Evolutionary conservation across 2,888 invertebrate genomes (phyloP), one percentile per base, ranked within the genome.

Genomic region (Pachycephus smyrnensis): DNA sequence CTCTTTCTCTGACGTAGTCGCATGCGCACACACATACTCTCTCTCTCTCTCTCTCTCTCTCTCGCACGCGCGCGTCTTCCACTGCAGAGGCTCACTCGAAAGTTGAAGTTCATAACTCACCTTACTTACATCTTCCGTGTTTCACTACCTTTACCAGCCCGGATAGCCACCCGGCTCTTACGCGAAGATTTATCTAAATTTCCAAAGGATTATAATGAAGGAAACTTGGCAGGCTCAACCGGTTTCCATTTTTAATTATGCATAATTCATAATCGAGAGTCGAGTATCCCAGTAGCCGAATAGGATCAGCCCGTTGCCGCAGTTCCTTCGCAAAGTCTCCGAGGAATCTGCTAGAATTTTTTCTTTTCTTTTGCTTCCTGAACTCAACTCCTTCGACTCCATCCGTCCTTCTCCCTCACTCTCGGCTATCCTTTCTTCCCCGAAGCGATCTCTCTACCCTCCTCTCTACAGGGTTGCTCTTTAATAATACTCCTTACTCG

Each of bases 101-200:
- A 89, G 85, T 89, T 89, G 76, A 73, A 84, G 83, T 86, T 86
- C 83, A 85, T 85, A 87, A 88, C 82, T 88, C 85, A 84, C 81
- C 73, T 69, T 11, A 30, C 69, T 12, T 69, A 69, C 30, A 69
- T 30, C 69, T 69, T 32, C 9, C 40, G 15, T 4, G 15, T 15
- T 40, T 6, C 40, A 40, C 31, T 30, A 9, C 30, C 69, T 15
- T 69, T 69, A n/a, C 69, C 69, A 32, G 30, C 30, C 30, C 31
- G 69, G 12, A 12, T 30, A 69, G 69, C 30, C 40, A 73, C 37
- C 36, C 68, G 77, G 73, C 77, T 68, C 73, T 77, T 77, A 40
- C 76, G 75, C 32, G 33, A 82, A 84, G 82, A 85, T 85, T 85
- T 83, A 84, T 86, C 85, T 81, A 83, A 88, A 85, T 86, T 86